Conservation (phyloP, 2,113 vertebrate genomes). For the Gobiocypris rarus region DNA sequence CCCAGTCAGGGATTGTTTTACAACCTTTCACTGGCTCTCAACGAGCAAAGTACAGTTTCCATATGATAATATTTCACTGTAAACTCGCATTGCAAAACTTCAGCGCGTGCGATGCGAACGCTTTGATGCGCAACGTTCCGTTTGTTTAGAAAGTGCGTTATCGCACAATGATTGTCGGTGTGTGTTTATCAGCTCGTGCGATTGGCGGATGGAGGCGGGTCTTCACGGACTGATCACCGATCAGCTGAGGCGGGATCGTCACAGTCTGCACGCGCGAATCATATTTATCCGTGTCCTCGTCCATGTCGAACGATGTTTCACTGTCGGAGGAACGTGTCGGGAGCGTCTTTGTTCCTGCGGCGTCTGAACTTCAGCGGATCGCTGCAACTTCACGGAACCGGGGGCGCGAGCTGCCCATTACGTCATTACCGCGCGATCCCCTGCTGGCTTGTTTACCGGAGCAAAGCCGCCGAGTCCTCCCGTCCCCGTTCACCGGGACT, state of each 20-base stretch:
- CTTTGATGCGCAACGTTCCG: too few species aligned
- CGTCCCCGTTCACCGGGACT: background rate
- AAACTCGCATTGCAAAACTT: too few species aligned
- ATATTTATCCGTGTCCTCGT: background rate
- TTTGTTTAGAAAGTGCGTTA: too few species aligned
- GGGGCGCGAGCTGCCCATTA: background rate
- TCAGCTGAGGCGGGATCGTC: conserved; percentile 14
- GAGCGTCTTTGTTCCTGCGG: background rate
- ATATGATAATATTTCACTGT: too few species aligned
- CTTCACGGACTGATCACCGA: background rate
- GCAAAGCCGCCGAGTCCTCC: background rate
- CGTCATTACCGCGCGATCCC: background rate
- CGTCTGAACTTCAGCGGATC: background rate
- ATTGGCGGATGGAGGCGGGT: background rate
- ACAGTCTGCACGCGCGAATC: background rate
- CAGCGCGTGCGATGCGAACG: too few species aligned
- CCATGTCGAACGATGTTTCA: background rate
- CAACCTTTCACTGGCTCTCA: background rate
- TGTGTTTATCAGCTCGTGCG: too few species aligned
- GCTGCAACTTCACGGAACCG: background rate
- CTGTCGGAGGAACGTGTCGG: background rate
- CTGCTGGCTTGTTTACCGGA: background rate
- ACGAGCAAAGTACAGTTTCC: background rate
- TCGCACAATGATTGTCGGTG: too few species aligned
- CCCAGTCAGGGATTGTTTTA: background rate